phyloP scores from a whole-genome alignment of 2,797 vertebrate species.

The Gallinago solitaria region DNA sequence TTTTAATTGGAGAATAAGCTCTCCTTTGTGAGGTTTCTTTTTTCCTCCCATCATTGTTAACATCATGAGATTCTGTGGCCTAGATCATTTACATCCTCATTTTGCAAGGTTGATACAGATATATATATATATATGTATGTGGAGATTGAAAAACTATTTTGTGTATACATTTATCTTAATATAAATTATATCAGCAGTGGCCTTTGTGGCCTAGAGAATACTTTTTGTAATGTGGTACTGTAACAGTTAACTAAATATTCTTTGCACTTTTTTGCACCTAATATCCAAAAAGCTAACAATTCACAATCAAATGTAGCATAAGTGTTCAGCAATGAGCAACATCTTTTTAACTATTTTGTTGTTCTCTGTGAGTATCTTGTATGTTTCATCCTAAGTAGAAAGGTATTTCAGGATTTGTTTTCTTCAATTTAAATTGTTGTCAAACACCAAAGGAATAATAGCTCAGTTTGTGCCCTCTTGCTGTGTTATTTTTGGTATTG shows the following conservation, averaged over 20 bases:
- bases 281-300: slow-evolving; percentile 47
- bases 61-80: not conserved
- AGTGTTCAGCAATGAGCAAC: slow-evolving; percentile 46
- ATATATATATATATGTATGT: not conserved
- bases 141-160: slow-evolving; percentile 55
- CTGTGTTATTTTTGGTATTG: slow-evolving; percentile 5
- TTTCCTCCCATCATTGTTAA: not conserved
- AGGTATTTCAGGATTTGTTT: not conserved
- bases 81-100: not conserved
- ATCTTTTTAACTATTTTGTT: slow-evolving; percentile 32
- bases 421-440: slow-evolving; percentile 1
- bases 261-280: slow-evolving; percentile 67
- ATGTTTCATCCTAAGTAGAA: not conserved
- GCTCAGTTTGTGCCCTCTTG: not conserved
- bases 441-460: slow-evolving; percentile 62
- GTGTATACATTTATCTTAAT: slow-evolving; percentile 50
- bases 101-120: slow-evolving; percentile 2
- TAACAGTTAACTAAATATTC: slow-evolving; percentile 56
- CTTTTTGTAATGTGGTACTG: slow-evolving; percentile 66
- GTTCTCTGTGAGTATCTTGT: slow-evolving; percentile 32
- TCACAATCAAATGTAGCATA: slow-evolving; percentile 70
- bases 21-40: not conserved
- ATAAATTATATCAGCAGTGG: slow-evolving; percentile 22
- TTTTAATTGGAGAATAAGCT: not conserved
- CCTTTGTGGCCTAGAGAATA: slow-evolving; percentile 43